These are phyloP conservation scores for Leucoraja erinaceus DNA, from an alignment of 2,113 vertebrate species.

Conservation along the genomic window DNA sequence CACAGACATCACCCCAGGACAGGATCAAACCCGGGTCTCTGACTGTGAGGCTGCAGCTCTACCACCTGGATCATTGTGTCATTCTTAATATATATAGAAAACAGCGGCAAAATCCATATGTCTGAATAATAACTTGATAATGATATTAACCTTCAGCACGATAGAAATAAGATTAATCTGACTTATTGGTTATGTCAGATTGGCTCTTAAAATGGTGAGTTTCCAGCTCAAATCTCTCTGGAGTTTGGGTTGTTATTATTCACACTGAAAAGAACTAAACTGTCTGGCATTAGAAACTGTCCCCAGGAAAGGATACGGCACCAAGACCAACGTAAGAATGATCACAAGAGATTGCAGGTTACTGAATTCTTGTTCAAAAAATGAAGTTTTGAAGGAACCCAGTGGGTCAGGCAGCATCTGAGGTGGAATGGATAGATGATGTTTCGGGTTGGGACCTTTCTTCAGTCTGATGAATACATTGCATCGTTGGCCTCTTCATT, in stretches of 20 bases:
- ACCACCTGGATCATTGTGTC: no score
- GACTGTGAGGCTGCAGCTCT: no score
- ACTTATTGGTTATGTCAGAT: background rate
- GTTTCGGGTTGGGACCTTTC: no score
- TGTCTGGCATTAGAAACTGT: background rate
- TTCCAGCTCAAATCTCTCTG: constrained; percentile 8
- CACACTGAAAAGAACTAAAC: background rate
- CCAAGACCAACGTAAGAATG: background rate
- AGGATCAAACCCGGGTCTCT: no score
- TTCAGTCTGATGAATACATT: background rate
- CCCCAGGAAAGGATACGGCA: background rate
- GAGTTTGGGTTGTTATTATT: background rate
- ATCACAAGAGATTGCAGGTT: no score
- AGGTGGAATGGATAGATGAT: no score
- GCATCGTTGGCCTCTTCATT: background rate
- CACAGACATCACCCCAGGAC: no score
- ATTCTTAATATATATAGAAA: background rate
- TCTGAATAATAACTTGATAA: background rate
- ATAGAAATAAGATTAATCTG: background rate
- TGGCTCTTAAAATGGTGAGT: background rate
- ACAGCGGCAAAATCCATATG: background rate
- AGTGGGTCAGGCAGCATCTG: no score
- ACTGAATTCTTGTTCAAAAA: no score
- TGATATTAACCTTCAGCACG: no score
- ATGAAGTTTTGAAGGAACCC: no score